Conservation (phyloP, 2,797 vertebrate species). For the Rhabdophis nuchalis region DNA sequence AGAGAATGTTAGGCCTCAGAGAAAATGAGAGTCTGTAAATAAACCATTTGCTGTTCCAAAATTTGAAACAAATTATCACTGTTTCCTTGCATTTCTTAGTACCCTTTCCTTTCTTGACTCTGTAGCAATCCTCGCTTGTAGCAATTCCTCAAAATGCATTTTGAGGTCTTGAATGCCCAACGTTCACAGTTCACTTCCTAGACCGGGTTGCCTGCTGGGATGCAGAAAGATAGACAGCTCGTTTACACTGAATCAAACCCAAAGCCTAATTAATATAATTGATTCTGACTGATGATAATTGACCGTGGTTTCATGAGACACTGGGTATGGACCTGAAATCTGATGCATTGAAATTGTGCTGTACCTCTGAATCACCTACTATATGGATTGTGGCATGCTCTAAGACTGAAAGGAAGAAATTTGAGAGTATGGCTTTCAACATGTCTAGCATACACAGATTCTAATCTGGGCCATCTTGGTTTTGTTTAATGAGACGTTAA, state of each 20-base stretch:
- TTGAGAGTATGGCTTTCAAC: background rate
- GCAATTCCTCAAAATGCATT: background rate
- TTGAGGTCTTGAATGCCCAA: background rate
- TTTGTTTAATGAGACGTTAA: background rate
- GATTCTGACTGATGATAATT: background rate
- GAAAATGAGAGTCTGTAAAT: background rate
- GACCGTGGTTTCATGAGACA: background rate
- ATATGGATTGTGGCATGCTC: background rate
- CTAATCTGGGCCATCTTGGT: background rate
- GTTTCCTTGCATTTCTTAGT: background rate
- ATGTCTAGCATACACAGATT: background rate
- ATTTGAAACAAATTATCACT: background rate
- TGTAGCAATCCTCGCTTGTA: background rate
- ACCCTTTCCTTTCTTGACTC: background rate
- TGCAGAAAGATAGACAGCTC: background rate
- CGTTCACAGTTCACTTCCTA: background rate
- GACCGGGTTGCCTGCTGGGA: background rate
- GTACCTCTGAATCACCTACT: background rate
- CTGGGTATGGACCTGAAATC: background rate
- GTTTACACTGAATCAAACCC: background rate
- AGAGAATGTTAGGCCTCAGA: background rate
- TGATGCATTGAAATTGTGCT: background rate
- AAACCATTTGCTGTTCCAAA: background rate
- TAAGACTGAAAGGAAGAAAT: background rate
- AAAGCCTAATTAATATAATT: background rate